Evolutionary conservation across 2,888 invertebrate genomes (phyloP), one percentile per base, ranked within the genome.

Genomic region (Patella ulyssiponensis): DNA sequence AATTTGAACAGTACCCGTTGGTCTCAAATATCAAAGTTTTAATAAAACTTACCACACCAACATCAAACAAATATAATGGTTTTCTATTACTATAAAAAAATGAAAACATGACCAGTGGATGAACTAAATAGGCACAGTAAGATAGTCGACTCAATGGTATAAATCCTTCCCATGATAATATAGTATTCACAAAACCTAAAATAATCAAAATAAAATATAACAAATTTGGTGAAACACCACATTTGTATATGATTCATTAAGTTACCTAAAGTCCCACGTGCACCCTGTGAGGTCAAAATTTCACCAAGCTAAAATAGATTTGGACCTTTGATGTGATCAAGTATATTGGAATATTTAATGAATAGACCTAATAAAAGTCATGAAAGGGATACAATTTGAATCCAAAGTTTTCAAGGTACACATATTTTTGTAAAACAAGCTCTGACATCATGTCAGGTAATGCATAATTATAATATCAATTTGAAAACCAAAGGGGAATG

Each of bases 111-210:
- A 84, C 75, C 0, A 83, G 20, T 5, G 83, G 82, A 69, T 85
- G 84, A 2, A 84, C 82, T 2, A 85, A 75, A 71, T 84, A 85
- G 44, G 81, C 80, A 73, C 82, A 84, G 75, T 85, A 83, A 12
- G 83, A 80, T n/a, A 85, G 79, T 54, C 82, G 52, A 33, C 83
- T 79, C 4, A 85, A 77, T n/a, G 85, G 83, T 20, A 80, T 76
- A 53, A 83, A 76, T 2, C 75, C 79, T 17, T 71, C 53, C 85
- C 83, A 85, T 0, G 86, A 84, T 44, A 86, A 76, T 9, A 86
- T 69, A n/a, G 74, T 77, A 73, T 86, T 83, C 11, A 85, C 78
- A 54, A 79, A 80, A 70, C 83, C 83, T 83, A 71, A 0, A 79
- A 78, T 7, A 17, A 9, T 5, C 44, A 44, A 44, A 44, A 9